Conservation (phyloP, 30 jellyfish, hydroid and myxozoan genomes). For the Hydractinia symbiolongicarpus region DNA sequence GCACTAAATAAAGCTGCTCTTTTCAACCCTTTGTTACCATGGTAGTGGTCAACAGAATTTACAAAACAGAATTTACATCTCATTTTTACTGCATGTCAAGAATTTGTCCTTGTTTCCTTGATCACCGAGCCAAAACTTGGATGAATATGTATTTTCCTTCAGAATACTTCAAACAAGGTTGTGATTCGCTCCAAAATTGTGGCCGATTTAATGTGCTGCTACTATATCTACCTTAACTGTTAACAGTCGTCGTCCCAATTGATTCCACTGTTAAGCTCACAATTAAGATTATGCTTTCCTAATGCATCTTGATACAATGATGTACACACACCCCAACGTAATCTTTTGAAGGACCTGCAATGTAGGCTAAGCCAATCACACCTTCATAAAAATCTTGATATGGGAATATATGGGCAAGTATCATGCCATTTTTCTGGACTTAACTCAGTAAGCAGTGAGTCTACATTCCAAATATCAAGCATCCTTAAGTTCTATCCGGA, state of each 20-base stretch:
- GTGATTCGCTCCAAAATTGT: conserved; percentile 83
- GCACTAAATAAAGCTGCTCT: too few species aligned
- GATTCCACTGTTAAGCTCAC: conserved; percentile 76
- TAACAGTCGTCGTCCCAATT: conserved; percentile 86
- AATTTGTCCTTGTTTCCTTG: conserved; percentile 54
- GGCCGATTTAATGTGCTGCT: conserved; percentile 90
- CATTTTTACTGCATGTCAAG: conserved; percentile 60
- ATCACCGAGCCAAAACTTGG: conserved; percentile 58
- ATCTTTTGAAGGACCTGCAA: conserved; percentile 46
- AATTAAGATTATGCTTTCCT: conserved; percentile 26
- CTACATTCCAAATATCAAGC: conserved; percentile 42
- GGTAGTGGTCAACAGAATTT: too few species aligned
- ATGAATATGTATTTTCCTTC: conserved; percentile 77
- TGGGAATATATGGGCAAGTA: conserved; percentile 74
- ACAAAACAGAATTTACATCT: too few species aligned
- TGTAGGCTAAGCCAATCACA: conserved; percentile 90
- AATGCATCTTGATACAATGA: conserved; percentile 28
- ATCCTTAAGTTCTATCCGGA: too few species aligned
- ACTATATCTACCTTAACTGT: conserved; percentile 84
- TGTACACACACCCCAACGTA: conserved; percentile 80
- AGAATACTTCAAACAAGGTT: conserved; percentile 36
- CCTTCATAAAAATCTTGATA: conserved; percentile 85
- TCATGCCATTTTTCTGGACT: conserved; percentile 63
- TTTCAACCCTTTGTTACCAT: too few species aligned
- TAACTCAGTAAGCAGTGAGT: conserved; percentile 51